phyloP scores from a whole-genome alignment of 1,140 invertebrate species.

The Lamellibrachia luymesi region DNA sequence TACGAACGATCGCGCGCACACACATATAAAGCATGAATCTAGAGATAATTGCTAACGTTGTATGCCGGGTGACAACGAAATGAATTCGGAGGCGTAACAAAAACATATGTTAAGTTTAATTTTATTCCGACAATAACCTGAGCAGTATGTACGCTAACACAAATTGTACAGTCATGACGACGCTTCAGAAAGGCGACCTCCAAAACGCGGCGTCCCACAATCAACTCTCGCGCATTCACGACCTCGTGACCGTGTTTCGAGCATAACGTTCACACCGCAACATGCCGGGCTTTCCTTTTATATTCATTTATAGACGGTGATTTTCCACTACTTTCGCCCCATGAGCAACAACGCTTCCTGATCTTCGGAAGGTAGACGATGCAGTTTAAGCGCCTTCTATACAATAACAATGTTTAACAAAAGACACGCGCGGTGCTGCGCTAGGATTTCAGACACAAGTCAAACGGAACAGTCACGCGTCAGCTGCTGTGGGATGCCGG shows the following conservation, averaged over 20 bases:
- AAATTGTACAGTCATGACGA: neutral
- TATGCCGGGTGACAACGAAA: neutral
- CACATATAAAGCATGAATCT: neutral
- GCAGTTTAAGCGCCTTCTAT: neutral
- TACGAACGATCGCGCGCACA: too few species aligned
- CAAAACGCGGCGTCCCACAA: neutral
- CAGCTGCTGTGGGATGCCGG: neutral
- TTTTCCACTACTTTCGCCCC: conserved; percentile 3
- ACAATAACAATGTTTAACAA: neutral
- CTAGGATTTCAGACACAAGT: neutral
- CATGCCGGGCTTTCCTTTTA: neutral
- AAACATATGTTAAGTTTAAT: neutral
- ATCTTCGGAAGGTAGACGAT: neutral
- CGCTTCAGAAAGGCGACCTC: neutral
- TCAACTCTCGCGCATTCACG: neutral
- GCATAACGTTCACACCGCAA: neutral
- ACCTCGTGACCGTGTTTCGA: neutral
- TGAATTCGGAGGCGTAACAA: neutral
- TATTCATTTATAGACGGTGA: neutral
- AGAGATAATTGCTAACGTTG: neutral
- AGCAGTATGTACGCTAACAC: neutral
- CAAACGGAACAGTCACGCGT: neutral
- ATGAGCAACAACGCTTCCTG: neutral
- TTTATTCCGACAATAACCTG: conserved; percentile 5
- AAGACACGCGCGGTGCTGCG: neutral